Evolutionary conservation across 92 coral and sea anemone species (phyloP), one percentile per base, ranked within the genome.

Genomic region (Epizoanthus stellaris): DNA sequence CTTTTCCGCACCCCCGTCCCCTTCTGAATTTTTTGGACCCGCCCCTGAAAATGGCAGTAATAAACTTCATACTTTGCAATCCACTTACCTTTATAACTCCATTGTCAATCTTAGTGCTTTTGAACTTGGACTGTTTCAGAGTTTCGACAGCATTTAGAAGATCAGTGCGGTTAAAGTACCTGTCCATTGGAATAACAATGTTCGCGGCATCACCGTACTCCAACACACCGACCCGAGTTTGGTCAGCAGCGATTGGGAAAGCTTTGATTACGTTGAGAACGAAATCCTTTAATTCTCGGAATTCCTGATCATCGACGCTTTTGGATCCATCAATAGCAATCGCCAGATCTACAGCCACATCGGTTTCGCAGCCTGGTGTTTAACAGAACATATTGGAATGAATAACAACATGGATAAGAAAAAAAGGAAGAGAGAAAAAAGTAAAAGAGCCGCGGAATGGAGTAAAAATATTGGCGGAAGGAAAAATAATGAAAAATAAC

Each of bases 301-400:
- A 94, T 60, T 94, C 98, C 15, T 94, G 77, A 67, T 53, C 61
- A 73, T 88, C 77, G 15, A 96, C 96, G 72, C 98, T 92, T 7
- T 58, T 86, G 15, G 99, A 92, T 52, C 98, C 99, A 75, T 96
- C 99, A 12, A 96, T 79, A 4, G 95, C 99, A 23, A 96, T 86
- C 40, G 97, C 99, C 3, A 96, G 67, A 73, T 96, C 99, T 9
- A 89, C 72, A 11, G 73, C 75, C 6, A 88, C 75, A 19, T 82
- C 61, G 23, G 73, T 43, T 13, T 95, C 92, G 72, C 98, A 94
- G 43, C 89, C 98, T 92, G 19, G 16, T 34, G n/a, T 9, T 4
- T 20, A 19, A 2, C 62, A 62, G 14, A 45, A 25, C 16, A 11
- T 52, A 52, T 52, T 11, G 56, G 56, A 13, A 52, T 52, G 56